A percentile compares a stretch with the other conserved stretches of the same genome.
Evolutionary conservation across 2,888 invertebrate genomes (phyloP).

Genomic region (Dicyrtoma fusca): DNA sequence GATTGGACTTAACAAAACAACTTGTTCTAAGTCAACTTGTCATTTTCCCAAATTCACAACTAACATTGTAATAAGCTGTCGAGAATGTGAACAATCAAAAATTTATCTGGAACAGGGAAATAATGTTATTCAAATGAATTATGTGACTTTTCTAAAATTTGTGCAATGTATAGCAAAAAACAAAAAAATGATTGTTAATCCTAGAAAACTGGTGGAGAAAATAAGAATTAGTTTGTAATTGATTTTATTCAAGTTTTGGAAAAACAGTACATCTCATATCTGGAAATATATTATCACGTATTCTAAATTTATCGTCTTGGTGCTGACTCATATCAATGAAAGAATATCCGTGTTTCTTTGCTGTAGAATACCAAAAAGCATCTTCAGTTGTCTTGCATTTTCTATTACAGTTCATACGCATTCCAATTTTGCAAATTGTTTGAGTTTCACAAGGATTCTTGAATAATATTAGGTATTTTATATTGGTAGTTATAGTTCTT

Average conservation of each 20-base stretch:
- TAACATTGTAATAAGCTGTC: no score
- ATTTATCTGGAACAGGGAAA: no score
- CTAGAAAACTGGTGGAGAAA: not conserved
- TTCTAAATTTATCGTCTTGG: conserved; percentile 44
- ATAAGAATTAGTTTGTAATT: no score
- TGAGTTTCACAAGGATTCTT: conserved; percentile 45
- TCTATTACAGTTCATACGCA: conserved; percentile 46
- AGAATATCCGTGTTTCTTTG: conserved; percentile 42
- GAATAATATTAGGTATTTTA: conserved; percentile 31
- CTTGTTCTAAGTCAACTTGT: no score
- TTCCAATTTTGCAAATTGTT: conserved; percentile 29
- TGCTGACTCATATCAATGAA: conserved; percentile 45
- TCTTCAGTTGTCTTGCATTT: conserved; percentile 16
- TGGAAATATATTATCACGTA: conserved; percentile 46
- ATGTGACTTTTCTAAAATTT: no score
- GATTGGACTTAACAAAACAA: no score
- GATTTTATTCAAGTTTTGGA: conserved; percentile 12
- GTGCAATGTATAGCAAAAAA: no score
- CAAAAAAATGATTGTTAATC: no score
- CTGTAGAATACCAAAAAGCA: conserved; percentile 40
- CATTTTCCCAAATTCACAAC: no score
- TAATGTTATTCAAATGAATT: no score
- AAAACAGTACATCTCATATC: conserved; percentile 38
- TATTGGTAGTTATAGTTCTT: conserved; percentile 37
- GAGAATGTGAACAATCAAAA: no score